Evolutionary conservation across 2,888 invertebrate species (phyloP), one percentile per base, ranked within the genome.

Genomic region (Protula sp.): DNA sequence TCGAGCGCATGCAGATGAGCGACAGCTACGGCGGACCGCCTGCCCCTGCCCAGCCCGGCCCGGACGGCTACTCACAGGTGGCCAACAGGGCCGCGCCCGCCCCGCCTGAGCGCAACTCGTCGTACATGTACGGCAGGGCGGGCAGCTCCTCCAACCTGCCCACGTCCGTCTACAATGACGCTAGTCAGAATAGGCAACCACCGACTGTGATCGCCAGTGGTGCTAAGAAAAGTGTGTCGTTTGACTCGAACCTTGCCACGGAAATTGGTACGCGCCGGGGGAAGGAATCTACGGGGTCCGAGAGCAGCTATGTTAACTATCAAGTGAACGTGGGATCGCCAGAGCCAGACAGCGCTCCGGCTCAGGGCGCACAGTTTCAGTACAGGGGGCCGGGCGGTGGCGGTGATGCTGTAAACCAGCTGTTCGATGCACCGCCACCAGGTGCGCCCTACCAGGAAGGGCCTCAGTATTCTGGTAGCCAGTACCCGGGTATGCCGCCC

Each of bases 31-130:
- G 38, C 9, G 19, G 19, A 14, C 19, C 9, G 9, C 38, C 38
- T 19, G 9, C 38, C 19, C 38, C 38, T 38, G 9, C 38, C 19
- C 38, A 38, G 9, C 9, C 9, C 9, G n/a, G 30, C 1, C 22
- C 19, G 2, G n/a, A n/a, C n/a, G n/a, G n/a, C n/a, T n/a, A n/a
- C n/a, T n/a, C n/a, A n/a, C n/a, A n/a, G n/a, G n/a, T n/a, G n/a
- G n/a, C n/a, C n/a, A 26, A 57, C 29, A 48, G 30, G 45, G 50
- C 27, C 14, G 67, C 75, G 54, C 82, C 91, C 0, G 83, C 85
- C 2, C 92, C 92, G 27, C 93, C 93, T 2, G 91, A 92, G 79
- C 86, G 93, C 64, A 91, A 91, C 60, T 92, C 92, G 29, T 92
- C 92, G 48, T 94, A 91, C 80, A 87, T 90, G 2, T 87, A 90